Evolutionary conservation across 2,797 vertebrate species (phyloP), one percentile per base, ranked within the genome.

Genomic region (Danio albolineatus): DNA sequence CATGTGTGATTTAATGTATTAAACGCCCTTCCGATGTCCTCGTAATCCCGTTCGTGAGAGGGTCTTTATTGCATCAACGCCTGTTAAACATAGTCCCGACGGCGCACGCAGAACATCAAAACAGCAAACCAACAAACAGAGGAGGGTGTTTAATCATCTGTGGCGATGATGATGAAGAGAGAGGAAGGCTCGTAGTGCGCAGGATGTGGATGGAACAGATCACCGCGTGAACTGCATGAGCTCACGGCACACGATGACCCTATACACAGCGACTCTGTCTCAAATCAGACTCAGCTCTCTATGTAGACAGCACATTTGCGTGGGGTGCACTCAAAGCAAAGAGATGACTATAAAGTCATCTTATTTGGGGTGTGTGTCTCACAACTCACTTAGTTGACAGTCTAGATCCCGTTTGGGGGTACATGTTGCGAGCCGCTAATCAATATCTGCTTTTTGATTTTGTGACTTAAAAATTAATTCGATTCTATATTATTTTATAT

Each of bases 141-240:
- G 43, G 43, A 49, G 16, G 7, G 14, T 4, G 43, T 78, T 49
- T 48, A 12, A 6, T 46, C 5, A 61, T 16, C 53, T 60, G 28
- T 16, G 17, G 6, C 17, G 16, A 13, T 13, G 13, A 17, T n/a
- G 14, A 54, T 5, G 36, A 36, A 6, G 10, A 12, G 36, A 5
- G 36, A 39, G 14, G 38, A 57, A 59, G 39, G 36, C 13, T 14
- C 7, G 21, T 21, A 5, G 46, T 48, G 7, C 69, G 51, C 51
- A n/a, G 46, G 46, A 75, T 12, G 48, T 64, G 46, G 46, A 41
- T 21, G 38, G 13, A 28, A 9, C 41, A n/a, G 61, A 76, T 64
- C 49, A 54, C 14, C 38, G 48, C 74, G 73, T 64, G 59, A 53
- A 53, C 59, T 75, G 73, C 73, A 10, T 41, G 73, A 75, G 73